These are phyloP conservation scores for Lagocephalus sceleratus DNA, from an alignment of 2,797 vertebrate genomes.

Conservation along the genomic window DNA sequence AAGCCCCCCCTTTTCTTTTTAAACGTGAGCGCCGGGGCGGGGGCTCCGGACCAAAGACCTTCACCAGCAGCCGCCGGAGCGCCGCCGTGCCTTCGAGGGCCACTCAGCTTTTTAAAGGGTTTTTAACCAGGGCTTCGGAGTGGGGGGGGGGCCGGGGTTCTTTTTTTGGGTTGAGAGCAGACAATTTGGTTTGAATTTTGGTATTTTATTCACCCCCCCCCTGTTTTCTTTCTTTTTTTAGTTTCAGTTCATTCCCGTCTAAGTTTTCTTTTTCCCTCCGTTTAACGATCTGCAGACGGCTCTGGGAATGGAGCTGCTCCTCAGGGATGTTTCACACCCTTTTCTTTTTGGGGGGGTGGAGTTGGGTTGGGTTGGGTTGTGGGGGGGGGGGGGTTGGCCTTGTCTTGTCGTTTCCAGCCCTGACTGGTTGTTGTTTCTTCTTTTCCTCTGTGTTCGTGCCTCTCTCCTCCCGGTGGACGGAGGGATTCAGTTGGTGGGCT, in stretches of 20 bases:
- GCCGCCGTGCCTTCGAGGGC: conserved; percentile 57
- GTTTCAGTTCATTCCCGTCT: not conserved
- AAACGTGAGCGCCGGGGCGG: too few species aligned
- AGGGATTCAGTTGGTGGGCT: too few species aligned
- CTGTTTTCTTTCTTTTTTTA: not conserved
- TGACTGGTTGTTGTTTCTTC: not conserved
- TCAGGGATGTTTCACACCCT: conserved; percentile 54
- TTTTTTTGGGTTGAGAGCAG: not conserved
- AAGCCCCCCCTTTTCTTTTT: too few species aligned
- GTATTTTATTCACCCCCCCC: not conserved
- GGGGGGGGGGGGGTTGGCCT: not conserved
- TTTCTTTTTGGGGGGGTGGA: conserved; percentile 22
- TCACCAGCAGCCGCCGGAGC: conserved; percentile 51
- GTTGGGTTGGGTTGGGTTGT: conserved; percentile 1
- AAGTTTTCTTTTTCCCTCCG: not conserved
- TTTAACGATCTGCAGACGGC: too few species aligned
- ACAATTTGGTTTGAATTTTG: not conserved
- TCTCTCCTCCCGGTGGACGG: too few species aligned
- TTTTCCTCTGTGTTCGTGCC: too few species aligned
- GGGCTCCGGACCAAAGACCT: conserved; percentile 62
- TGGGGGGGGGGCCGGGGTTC: too few species aligned
- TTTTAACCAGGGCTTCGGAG: too few species aligned
- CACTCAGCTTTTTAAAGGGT: conserved; percentile 32
- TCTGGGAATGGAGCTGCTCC: conserved; percentile 36
- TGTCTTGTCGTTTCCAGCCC: not conserved